Base-by-base conservation (phyloP, 2,797 vertebrate genomes). In the Acanthurus lineatus region DNA sequence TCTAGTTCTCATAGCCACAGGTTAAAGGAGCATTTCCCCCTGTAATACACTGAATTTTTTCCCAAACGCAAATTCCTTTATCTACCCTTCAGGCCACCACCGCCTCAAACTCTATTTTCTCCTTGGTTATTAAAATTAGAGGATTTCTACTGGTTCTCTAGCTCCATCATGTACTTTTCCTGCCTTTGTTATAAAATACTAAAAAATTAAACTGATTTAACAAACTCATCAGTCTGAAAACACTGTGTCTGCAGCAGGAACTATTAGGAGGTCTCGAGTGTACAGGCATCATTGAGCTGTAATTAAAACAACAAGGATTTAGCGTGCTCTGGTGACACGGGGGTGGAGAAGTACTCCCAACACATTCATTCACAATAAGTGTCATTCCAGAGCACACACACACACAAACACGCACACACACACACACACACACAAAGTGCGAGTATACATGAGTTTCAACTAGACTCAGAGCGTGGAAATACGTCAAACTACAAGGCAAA, bases 91-190 rank as follows among this genome's bases (percentile, higher is more conserved):
- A 75, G 74, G 76, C 54, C 56, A 49, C 47, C 32, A 54, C 54
- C 11, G 19, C 51, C 60, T 54, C 32, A 61, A 75, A 69, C 60
- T 40, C 5, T 71, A 65, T 65, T 78, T 69, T 68, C n/a, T 75
- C 20, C 60, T 51, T 53, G 66, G 52, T 45, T 74, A 62, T 63
- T 45, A 72, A 72, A 69, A 73, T 85, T 53, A 77, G 84, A 86
- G 28, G 5, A 64, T 72, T 83, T 82, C 74, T 66, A 53, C 54
- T 73, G 48, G 66, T 66, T 79, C 40, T 84, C 49, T 40, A 32
- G 68, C 51, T 62, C 77, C 40, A 76, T 80, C 72, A 66, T 32
- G 78, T 75, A 80, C 82, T 85, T 77, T 79, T 51, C 74, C 25
- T 10, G 54, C 51, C 17, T 72, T 78, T 74, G n/a, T 74, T 48